These are phyloP conservation scores for Hemistola chrysoprasaria DNA, from an alignment of 2,888 invertebrate species.

Conservation along the genomic window DNA sequence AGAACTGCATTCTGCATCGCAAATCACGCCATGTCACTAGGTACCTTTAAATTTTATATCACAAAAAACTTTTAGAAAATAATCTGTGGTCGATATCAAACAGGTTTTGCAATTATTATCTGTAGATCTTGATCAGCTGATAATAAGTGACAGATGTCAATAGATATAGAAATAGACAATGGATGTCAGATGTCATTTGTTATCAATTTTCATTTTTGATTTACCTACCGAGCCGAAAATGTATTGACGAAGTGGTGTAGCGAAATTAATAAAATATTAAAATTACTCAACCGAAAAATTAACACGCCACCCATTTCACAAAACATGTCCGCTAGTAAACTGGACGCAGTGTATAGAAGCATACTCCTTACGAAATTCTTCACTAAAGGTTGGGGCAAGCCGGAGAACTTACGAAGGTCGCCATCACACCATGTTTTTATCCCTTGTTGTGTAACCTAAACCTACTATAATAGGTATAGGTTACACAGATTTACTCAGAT, in stretches of 20 bases:
- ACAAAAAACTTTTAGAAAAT: too few relatives aligned
- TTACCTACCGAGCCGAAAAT: slow-evolving; percentile 45
- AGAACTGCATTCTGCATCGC: too few relatives aligned
- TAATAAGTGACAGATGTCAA: slow-evolving; percentile 28
- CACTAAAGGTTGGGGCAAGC: slow-evolving; percentile 98
- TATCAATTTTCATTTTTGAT: slow-evolving; percentile 36
- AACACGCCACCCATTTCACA: slow-evolving; percentile 32
- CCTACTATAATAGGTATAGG: slow-evolving; percentile 2
- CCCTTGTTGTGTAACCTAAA: slow-evolving; percentile 36
- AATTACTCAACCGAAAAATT: slow-evolving; percentile 28
- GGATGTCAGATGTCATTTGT: slow-evolving; percentile 2
- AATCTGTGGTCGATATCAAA: too few relatives aligned
- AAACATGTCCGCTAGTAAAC: slow-evolving; percentile 83
- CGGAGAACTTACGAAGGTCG: slow-evolving; percentile 93
- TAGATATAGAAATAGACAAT: too few relatives aligned
- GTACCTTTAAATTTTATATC: too few relatives aligned
- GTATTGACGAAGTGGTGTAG: slow-evolving; percentile 37
- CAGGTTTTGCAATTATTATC: neutral
- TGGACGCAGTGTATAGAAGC: slow-evolving; percentile 92
- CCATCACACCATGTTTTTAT: slow-evolving; percentile 23
- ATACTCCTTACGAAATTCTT: slow-evolving; percentile 95
- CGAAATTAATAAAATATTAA: slow-evolving; percentile 27
- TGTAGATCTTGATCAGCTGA: slow-evolving; percentile 32
- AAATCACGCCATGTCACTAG: too few relatives aligned
- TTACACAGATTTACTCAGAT: slow-evolving; percentile 10